Conservation (phyloP, 2,888 invertebrate species). For the Ornithoptera alexandrae region DNA sequence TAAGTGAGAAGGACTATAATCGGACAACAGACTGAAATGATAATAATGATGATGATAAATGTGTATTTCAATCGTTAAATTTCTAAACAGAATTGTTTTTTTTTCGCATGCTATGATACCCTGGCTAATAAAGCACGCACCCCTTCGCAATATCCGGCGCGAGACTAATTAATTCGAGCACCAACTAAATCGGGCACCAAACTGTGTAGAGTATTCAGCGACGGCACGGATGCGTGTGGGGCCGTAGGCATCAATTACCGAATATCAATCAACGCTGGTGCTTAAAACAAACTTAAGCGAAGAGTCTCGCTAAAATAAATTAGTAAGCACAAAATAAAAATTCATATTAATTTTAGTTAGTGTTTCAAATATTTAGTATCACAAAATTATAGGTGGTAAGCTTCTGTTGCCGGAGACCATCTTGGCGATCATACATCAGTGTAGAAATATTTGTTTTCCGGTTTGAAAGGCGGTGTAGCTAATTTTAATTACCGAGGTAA, state of each 20-base stretch:
- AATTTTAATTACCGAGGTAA: too few relatives aligned
- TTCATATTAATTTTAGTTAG: not conserved
- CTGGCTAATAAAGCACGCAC: conserved; percentile 8
- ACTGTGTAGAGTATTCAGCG: conserved; percentile 19
- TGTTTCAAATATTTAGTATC: not conserved
- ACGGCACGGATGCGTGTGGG: conserved; percentile 24
- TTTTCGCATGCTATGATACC: not conserved
- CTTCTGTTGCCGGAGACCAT: too few relatives aligned
- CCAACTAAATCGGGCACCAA: conserved; percentile 24
- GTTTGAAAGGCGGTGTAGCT: too few relatives aligned
- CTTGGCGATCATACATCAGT: too few relatives aligned
- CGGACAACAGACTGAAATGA: too few relatives aligned
- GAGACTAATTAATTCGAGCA: conserved; percentile 25
- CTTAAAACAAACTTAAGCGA: not conserved
- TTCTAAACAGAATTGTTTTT: not conserved
- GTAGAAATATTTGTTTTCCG: too few relatives aligned
- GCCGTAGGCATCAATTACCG: conserved; percentile 22
- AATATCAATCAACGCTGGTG: conserved; percentile 3
- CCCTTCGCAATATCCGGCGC: conserved; percentile 21
- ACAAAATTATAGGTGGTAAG: too few relatives aligned
- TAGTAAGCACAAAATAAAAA: not conserved
- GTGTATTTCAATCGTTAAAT: not conserved
- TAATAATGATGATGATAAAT: not conserved
- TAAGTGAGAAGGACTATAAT: too few relatives aligned
- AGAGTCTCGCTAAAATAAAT: not conserved